Evolutionary conservation across 2,113 vertebrate species (phyloP).

Genomic region (Rhinoderma darwinii): DNA sequence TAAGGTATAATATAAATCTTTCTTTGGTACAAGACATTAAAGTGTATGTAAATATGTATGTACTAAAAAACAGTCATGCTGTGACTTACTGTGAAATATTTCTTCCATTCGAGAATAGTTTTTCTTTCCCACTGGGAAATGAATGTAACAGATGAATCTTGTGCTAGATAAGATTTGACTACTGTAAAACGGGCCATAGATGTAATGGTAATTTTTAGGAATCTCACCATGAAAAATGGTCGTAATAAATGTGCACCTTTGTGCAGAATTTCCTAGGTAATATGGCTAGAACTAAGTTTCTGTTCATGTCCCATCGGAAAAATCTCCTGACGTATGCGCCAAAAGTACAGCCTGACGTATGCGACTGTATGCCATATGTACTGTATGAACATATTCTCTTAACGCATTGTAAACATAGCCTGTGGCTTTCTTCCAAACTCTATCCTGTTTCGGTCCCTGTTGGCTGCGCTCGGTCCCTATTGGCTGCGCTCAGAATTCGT

Average conservation of each 20-base stretch:
- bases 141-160: not conserved
- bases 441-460: no score
- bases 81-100: not conserved
- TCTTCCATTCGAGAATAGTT: not conserved
- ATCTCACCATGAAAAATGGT: not conserved
- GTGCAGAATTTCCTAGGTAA: not conserved
- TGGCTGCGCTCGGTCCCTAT: no score
- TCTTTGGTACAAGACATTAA: not conserved
- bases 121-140: not conserved
- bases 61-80: not conserved
- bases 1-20: not conserved
- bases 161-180: not conserved
- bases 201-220: not conserved
- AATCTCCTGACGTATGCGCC: no score
- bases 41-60: not conserved
- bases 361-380: no score
- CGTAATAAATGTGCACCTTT: not conserved
- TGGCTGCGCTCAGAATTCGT: no score
- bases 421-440: no score
- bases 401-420: no score
- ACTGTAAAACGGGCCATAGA: not conserved
- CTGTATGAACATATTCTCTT: no score
- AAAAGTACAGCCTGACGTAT: no score
- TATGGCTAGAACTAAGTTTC: not conserved
- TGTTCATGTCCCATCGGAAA: not conserved